These are phyloP conservation scores for Aplysina aerophoba DNA, from an alignment of 37 sponge, comb jelly and placozoan species.

Conservation along the genomic window DNA sequence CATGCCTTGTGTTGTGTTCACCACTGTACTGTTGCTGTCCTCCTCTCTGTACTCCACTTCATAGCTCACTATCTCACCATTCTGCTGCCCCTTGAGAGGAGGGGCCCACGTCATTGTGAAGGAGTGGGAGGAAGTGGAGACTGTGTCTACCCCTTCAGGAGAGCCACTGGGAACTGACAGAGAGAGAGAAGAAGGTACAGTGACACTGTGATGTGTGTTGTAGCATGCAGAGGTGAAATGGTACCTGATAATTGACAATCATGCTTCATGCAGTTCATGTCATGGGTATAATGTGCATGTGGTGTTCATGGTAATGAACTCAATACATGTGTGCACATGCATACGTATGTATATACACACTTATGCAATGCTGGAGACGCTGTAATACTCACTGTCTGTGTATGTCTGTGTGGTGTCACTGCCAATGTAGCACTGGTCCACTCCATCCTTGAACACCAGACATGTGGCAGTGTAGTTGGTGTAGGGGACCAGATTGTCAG, in stretches of 20 bases:
- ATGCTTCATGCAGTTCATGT: too few relatives aligned
- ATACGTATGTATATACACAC: background rate
- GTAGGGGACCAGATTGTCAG: background rate
- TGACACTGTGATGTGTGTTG: too few relatives aligned
- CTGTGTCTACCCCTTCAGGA: background rate
- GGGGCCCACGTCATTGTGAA: constrained; percentile 18
- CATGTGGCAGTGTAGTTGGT: background rate
- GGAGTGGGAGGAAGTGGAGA: background rate
- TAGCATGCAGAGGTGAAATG: too few relatives aligned
- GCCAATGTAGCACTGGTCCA: constrained; percentile 3
- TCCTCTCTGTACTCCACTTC: background rate
- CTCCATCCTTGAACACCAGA: constrained; percentile 10
- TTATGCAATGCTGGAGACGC: background rate
- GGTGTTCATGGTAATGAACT: too few relatives aligned
- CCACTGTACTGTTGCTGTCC: background rate
- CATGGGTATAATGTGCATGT: too few relatives aligned
- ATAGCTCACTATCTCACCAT: background rate
- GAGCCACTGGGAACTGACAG: background rate
- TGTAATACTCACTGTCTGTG: background rate
- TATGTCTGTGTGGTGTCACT: background rate
- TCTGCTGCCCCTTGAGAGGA: background rate
- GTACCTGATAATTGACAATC: too few relatives aligned
- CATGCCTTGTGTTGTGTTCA: background rate
- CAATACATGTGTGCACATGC: background rate
- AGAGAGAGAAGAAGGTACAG: background rate